These are phyloP conservation scores for Emydocephalus ijimae DNA, from an alignment of 2,113 vertebrate genomes.

Conservation along the genomic window DNA sequence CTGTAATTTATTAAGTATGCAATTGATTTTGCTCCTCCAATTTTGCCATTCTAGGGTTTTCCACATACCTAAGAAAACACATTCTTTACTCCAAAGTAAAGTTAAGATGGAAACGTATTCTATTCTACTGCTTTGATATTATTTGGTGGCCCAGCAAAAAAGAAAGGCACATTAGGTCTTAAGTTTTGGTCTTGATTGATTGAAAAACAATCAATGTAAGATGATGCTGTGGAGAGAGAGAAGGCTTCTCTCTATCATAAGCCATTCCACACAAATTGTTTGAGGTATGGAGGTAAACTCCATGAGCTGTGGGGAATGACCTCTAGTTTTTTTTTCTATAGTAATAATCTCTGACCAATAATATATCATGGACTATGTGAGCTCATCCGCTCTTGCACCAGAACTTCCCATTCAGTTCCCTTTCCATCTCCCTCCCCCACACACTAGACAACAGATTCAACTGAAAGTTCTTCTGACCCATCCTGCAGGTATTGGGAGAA, in stretches of 20 bases:
- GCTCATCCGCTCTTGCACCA: background rate
- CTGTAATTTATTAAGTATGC: background rate
- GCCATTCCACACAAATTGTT: background rate
- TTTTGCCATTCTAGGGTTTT: background rate
- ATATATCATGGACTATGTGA: background rate
- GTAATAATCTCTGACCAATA: background rate
- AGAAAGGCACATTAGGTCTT: background rate
- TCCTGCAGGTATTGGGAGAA: background rate
- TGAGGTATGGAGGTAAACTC: background rate
- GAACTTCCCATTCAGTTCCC: background rate
- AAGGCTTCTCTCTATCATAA: background rate
- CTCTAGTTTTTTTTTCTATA: background rate
- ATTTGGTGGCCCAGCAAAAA: background rate
- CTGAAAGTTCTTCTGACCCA: background rate
- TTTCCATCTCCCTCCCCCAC: background rate
- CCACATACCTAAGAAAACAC: background rate
- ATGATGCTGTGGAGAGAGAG: background rate
- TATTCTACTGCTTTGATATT: background rate
- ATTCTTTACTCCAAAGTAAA: background rate
- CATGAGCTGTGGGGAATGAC: background rate
- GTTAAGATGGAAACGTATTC: background rate
- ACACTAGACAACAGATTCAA: background rate
- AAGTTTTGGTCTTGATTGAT: background rate
- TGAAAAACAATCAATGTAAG: background rate
- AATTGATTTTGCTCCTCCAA: background rate